Base-by-base conservation (phyloP, 2,113 vertebrate species). In the Lonchura striata region DNA sequence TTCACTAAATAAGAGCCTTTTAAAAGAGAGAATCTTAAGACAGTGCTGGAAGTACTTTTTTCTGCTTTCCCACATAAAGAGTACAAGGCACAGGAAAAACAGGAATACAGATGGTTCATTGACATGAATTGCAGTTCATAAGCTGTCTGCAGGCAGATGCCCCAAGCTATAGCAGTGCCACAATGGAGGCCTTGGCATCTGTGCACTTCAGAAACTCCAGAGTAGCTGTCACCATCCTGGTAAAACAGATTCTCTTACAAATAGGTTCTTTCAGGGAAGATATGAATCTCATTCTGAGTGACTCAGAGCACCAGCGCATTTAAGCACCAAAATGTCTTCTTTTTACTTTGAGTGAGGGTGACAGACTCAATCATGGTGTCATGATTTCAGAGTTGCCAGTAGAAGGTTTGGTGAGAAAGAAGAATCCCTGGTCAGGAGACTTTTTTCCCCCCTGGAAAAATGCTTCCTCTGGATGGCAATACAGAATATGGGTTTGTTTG, bases 381-480 rank as follows among this genome's bases (percentile, higher is more conserved):
- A 49, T 22, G n/a, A 74, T 24, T 52, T 16, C 60, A 82, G 53
- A 86, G 57, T 17, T 95, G 21, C 41, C 41, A 23, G 54, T 24
- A 52, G 46, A 54, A 84, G 74, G 19, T 68, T 86, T 71, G 46
- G 33, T 72, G 15, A 68, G 68, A 37, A 82, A 79, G 63, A 78
- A 66, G 12, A 66, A 70, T 41, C 5, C 9, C 10, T 35, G 4
- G 6, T 22, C 28, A 60, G 49, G 13, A 30, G 22, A n/a, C 0
- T 1, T 6, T n/a, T 30, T 13, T 2, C 1, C 3, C 44, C 7
- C 8, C 9, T 10, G 6, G 15, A 49, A 47, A 5, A 23, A 9
- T 61, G 60, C 3, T 3, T 39, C 6, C 27, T 65, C 42, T 78
- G 33, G n/a, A 63, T 22, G 19, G 6, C 31, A 78, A 61, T 50